Evolutionary conservation across 2,797 vertebrate species (phyloP), one percentile per base, ranked within the genome.

Genomic region (Cetoscarus ocellatus): DNA sequence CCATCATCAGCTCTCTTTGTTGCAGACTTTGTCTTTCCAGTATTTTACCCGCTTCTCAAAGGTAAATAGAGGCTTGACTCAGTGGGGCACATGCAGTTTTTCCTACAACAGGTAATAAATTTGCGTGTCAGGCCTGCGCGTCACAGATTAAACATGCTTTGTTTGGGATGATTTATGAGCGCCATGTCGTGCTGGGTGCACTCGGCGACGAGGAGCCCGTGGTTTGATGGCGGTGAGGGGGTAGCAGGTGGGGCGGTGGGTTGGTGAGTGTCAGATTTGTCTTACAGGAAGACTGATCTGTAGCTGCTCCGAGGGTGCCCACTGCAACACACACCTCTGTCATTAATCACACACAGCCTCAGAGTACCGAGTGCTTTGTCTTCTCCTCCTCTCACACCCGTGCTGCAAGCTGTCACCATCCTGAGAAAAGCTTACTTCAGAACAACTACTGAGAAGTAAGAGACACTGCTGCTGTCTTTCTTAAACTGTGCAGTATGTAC

Each of bases 101-200:
- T 84, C 84, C 83, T 89, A 92, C 88, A 94, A 92, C 92, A 86
- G 61, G 86, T 90, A 96, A 95, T 95, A 94, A 85, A 93, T 93
- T 90, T 86, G 67, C 83, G 90, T 92, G 94, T 92, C 90, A 77
- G 88, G 86, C 78, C 68, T 87, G 84, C 92, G 67, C 82, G 89
- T 93, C 86, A 79, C 77, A 91, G 95, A 95, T 97, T 96, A 94
- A 91, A 94, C 94, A 92, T 91, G 94, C 95, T 93, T 83, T 94
- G 93, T 96, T 86, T 94, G 70, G 85, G 88, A 94, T 97, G 96
- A 97, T 97, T 96, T 96, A 96, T 96, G 95, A 89, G 87, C 34
- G 67, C 48, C 77, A 91, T 88, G 93, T 77, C 82, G 79, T 79
- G 88, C 83, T 70, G 90, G 80, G 87, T 90, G 87, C 86, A 91